These are phyloP conservation scores for Bovichtus diacanthus DNA, from an alignment of 2,797 vertebrate genomes.

Conservation along the genomic window DNA sequence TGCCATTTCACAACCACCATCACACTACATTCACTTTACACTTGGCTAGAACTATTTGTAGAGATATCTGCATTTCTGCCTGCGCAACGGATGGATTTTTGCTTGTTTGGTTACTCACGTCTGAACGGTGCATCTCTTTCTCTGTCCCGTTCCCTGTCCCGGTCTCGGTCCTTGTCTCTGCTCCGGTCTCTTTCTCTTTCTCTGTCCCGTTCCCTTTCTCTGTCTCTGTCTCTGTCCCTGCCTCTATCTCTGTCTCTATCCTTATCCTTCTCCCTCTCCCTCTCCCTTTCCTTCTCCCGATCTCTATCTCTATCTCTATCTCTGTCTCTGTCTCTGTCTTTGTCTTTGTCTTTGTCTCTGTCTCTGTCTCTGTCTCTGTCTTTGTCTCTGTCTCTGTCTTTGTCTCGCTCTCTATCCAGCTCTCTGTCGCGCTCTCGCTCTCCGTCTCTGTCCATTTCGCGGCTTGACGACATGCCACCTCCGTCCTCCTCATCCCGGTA, in stretches of 20 bases:
- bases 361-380: conserved; percentile 45
- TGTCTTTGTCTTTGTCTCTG: conserved; percentile 69
- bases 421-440: conserved; percentile 49
- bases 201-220: conserved; percentile 75
- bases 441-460: conserved; percentile 76
- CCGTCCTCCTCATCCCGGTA: conserved; percentile 84
- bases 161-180: conserved; percentile 62
- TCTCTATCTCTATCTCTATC: conserved; percentile 67
- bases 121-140: conserved; percentile 83
- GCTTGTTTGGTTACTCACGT: conserved; percentile 70
- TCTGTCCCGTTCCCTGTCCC: conserved; percentile 47
- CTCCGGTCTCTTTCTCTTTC: conserved; percentile 63
- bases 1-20: background rate
- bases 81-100: background rate
- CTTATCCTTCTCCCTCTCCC: background rate
- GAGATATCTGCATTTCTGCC: background rate
- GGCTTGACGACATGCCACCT: conserved; percentile 59
- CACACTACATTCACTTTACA: background rate
- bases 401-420: background rate
- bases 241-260: conserved; percentile 25
- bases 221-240: conserved; percentile 41
- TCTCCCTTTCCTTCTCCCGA: conserved; percentile 16
- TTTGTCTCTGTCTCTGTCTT: background rate
- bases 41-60: background rate
- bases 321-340: conserved; percentile 72